phyloP scores from a whole-genome alignment of 2,888 invertebrate genomes.

The Ganaspis brasiliensis region DNA sequence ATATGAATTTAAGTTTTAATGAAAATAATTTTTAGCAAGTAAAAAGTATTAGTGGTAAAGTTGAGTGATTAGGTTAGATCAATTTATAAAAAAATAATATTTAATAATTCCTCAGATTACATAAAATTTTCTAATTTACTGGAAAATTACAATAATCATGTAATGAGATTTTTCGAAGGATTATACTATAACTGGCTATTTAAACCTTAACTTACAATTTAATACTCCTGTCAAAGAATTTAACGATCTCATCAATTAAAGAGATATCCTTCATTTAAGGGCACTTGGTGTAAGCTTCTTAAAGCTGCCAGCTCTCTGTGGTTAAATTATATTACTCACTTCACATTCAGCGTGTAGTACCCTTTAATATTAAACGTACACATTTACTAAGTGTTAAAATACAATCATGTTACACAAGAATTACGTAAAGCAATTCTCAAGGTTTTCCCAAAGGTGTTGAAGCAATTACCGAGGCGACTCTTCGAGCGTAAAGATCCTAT shows the following conservation, averaged over 20 bases:
- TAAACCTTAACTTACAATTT: constrained; percentile 13
- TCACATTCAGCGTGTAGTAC: not conserved
- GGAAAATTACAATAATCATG: not conserved
- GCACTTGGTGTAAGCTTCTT: not conserved
- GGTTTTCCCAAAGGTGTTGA: constrained; percentile 33
- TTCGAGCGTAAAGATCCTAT: constrained; percentile 23
- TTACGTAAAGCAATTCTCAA: constrained; percentile 17
- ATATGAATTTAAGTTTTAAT: too few species aligned
- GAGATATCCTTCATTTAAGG: constrained; percentile 12
- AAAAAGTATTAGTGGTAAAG: too few species aligned
- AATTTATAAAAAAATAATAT: too few species aligned
- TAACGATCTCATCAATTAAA: constrained; percentile 15
- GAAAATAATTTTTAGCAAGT: too few species aligned
- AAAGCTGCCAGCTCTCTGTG: constrained; percentile 2
- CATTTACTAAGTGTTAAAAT: not conserved
- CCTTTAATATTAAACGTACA: not conserved
- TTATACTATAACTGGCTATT: not conserved
- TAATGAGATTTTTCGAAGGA: not conserved
- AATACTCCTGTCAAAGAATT: not conserved
- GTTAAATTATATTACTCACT: constrained; percentile 20
- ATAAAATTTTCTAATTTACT: not conserved
- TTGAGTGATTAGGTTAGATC: too few species aligned
- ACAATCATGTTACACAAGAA: constrained; percentile 25
- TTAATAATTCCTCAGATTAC: too few species aligned
- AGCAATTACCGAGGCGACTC: constrained; percentile 24